A percentile compares a stretch with the other conserved stretches of the same genome.
Evolutionary conservation across 2,797 vertebrate species (phyloP).

Genomic region (Mionectes olivaceus): DNA sequence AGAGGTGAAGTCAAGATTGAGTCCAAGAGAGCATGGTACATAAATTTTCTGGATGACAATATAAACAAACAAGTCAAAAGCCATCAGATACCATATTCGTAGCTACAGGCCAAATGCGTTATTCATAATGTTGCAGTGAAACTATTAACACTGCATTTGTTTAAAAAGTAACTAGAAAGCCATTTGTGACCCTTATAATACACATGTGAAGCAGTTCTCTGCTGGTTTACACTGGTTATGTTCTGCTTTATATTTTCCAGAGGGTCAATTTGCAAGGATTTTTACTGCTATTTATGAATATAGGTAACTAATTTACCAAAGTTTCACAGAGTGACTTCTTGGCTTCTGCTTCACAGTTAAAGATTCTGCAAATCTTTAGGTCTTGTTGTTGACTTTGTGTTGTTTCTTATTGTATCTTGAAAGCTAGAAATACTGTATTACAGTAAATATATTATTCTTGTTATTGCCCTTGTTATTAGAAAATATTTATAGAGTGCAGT

Average conservation of each 20-base stretch:
- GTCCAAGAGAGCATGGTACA: not conserved
- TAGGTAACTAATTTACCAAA: slow-evolving; percentile 77
- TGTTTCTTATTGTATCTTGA: not conserved
- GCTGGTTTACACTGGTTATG: slow-evolving; percentile 74
- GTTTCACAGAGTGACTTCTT: slow-evolving; percentile 32
- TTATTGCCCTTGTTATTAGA: slow-evolving; percentile 28
- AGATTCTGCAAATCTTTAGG: slow-evolving; percentile 1
- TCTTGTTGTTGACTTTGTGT: not conserved
- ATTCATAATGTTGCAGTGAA: slow-evolving; percentile 61
- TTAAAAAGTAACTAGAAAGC: slow-evolving; percentile 88
- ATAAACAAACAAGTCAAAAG: slow-evolving; percentile 15
- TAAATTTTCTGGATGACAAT: not conserved
- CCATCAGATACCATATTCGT: slow-evolving; percentile 1
- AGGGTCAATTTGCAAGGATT: slow-evolving; percentile 57
- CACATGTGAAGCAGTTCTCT: slow-evolving; percentile 73
- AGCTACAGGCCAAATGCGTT: slow-evolving; percentile 71
- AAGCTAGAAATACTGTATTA: slow-evolving; percentile 4
- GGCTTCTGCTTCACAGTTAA: slow-evolving; percentile 37
- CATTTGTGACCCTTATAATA: slow-evolving; percentile 79
- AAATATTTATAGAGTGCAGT: slow-evolving; percentile 29
- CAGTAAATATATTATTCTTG: slow-evolving; percentile 1
- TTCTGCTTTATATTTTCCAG: slow-evolving; percentile 68
- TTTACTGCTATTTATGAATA: slow-evolving; percentile 60
- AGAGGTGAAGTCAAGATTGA: not conserved
- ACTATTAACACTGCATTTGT: slow-evolving; percentile 85